phyloP scores from a whole-genome alignment of 2,888 invertebrate species.

The Carabus problematicus region DNA sequence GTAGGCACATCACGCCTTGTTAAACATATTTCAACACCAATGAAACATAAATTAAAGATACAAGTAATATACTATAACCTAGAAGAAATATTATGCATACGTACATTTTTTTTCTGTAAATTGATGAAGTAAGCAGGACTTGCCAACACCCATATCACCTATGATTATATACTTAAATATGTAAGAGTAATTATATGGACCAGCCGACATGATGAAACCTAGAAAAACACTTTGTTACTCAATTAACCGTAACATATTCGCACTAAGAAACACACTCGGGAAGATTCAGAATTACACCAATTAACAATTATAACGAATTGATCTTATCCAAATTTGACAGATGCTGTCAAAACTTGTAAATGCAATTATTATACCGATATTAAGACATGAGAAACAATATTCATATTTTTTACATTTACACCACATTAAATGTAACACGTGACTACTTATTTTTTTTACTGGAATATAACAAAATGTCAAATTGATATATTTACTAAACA shows the following conservation, averaged over 20 bases:
- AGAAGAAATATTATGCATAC: slow-evolving; percentile 57
- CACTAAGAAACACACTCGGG: slow-evolving; percentile 2
- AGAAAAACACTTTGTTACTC: slow-evolving; percentile 37
- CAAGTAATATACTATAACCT: slow-evolving; percentile 22
- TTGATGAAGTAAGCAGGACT: slow-evolving; percentile 98
- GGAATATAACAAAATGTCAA: slow-evolving; percentile 26
- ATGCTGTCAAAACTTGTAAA: not conserved
- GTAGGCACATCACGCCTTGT: too few species aligned
- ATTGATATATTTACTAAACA: slow-evolving; percentile 30
- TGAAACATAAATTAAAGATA: not conserved
- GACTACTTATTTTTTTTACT: slow-evolving; percentile 19
- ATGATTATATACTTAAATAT: slow-evolving; percentile 99
- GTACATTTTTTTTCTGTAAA: slow-evolving; percentile 99
- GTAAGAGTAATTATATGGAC: slow-evolving; percentile 99
- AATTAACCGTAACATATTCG: not conserved
- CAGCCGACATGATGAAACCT: slow-evolving; percentile 79
- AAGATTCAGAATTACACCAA: not conserved
- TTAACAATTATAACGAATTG: too few species aligned
- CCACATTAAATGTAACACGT: slow-evolving; percentile 11
- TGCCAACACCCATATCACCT: slow-evolving; percentile 99
- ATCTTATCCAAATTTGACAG: slow-evolving; percentile 19
- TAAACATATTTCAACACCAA: too few species aligned
- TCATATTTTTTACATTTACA: too few species aligned
- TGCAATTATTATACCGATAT: too few species aligned
- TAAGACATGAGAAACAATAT: too few species aligned